Evolutionary conservation across 2,888 invertebrate genomes (phyloP).

Genomic region (Coleophora flavipennella): DNA sequence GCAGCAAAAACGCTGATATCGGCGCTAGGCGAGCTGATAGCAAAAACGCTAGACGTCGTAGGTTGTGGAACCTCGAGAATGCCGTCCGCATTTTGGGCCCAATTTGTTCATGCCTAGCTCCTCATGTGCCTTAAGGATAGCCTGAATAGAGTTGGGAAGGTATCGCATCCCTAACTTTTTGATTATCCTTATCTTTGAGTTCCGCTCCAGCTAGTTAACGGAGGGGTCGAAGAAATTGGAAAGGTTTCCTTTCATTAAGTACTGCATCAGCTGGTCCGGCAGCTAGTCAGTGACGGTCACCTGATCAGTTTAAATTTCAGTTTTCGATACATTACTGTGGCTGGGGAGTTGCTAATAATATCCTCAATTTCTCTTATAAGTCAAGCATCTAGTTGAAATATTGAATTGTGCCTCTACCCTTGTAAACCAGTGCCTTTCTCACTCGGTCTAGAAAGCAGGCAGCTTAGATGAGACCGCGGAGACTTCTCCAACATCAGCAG

Average conservation of each 20-base stretch:
- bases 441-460: not conserved
- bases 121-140: not conserved
- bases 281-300: too few relatives aligned
- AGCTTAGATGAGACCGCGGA: too few relatives aligned
- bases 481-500: too few relatives aligned
- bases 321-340: too few relatives aligned
- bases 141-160: slow-evolving; percentile 3
- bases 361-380: too few relatives aligned
- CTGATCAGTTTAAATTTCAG: too few relatives aligned
- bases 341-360: too few relatives aligned
- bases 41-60: not conserved
- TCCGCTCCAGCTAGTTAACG: slow-evolving; percentile 5
- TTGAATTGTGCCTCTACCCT: slow-evolving; percentile 2
- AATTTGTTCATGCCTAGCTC: slow-evolving; percentile 1
- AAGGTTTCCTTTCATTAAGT: too few relatives aligned
- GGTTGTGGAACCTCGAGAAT: slow-evolving; percentile 1
- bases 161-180: slow-evolving; percentile 2
- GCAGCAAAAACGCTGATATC: too few relatives aligned
- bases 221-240: slow-evolving; percentile 7
- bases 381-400: too few relatives aligned
- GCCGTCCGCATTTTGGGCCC: slow-evolving; percentile 5
- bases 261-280: too few relatives aligned
- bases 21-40: not conserved
- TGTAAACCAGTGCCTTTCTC: not conserved
- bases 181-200: not conserved